Evolutionary conservation across 2,797 vertebrate species (phyloP).

Genomic region (Xenentodon cancila): DNA sequence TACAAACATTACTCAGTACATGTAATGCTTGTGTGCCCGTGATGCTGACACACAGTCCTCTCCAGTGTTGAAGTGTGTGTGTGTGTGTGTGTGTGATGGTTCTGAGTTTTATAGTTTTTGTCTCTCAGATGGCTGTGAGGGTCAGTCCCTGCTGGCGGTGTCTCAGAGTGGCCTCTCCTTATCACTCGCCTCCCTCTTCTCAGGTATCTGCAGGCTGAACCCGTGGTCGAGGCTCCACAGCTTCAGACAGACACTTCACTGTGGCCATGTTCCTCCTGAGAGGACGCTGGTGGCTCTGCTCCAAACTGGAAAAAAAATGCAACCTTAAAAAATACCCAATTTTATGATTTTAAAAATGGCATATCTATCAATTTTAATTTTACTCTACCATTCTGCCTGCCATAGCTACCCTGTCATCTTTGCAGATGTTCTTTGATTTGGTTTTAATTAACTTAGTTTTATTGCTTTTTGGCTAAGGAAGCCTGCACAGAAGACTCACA

Average conservation of each 20-base stretch:
- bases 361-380: background rate
- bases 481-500: too few relatives aligned
- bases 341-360: background rate
- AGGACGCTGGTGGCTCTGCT: constrained; percentile 46
- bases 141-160: constrained; percentile 92
- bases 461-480: too few relatives aligned
- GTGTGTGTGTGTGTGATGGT: constrained; percentile 47
- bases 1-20: background rate
- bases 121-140: constrained; percentile 94
- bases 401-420: too few relatives aligned
- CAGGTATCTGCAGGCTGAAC: constrained; percentile 84
- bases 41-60: constrained; percentile 13
- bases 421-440: too few relatives aligned
- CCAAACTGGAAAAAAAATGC: constrained; percentile 61
- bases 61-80: constrained; percentile 40
- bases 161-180: constrained; percentile 91
- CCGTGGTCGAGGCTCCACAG: constrained; percentile 33
- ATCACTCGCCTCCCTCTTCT: constrained; percentile 94
- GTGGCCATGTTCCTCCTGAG: constrained; percentile 11
- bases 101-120: constrained; percentile 85
- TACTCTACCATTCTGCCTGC: too few relatives aligned
- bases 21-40: constrained; percentile 6
- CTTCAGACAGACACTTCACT: constrained; percentile 19
- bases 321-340: background rate
- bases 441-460: too few relatives aligned